A percentile compares a stretch with the other conserved stretches of the same genome.
Conservation (phyloP, 2,888 invertebrate genomes). For the Arctia plantaginis region DNA sequence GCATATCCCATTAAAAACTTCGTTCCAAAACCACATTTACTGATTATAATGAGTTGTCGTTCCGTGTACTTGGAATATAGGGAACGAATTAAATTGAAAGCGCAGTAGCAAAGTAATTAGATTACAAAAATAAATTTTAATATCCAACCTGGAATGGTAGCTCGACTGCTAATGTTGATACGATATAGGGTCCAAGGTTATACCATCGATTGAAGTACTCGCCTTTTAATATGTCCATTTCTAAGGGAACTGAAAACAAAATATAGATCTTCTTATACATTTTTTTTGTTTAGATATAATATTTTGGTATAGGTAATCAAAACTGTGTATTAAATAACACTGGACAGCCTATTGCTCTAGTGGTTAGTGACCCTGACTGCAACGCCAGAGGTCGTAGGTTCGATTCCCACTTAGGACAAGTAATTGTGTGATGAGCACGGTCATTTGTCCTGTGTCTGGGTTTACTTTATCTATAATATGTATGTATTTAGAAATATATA, state of each 20-base stretch:
- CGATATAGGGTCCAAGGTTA: slow-evolving; percentile 94
- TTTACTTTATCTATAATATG: too few relatives aligned
- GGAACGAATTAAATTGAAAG: neutral
- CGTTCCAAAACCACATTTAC: neutral
- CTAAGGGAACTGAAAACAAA: slow-evolving; percentile 92
- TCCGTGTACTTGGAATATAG: neutral
- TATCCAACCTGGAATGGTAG: slow-evolving; percentile 92
- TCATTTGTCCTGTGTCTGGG: too few relatives aligned
- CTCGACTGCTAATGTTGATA: slow-evolving; percentile 95
- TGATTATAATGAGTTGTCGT: neutral
- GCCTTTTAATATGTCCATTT: slow-evolving; percentile 94
- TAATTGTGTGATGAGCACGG: too few relatives aligned
- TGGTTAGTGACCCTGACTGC: too few relatives aligned
- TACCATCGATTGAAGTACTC: slow-evolving; percentile 98
- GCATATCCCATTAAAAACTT: too few relatives aligned
- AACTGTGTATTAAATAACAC: neutral
- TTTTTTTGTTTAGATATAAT: neutral
- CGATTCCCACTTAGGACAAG: too few relatives aligned
- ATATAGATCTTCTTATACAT: slow-evolving; percentile 19
- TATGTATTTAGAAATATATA: too few relatives aligned
- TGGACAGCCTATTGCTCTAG: too few relatives aligned
- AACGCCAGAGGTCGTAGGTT: too few relatives aligned
- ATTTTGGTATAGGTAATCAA: neutral
- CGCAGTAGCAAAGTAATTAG: neutral
- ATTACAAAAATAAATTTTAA: neutral